These are phyloP conservation scores for Tetramorium alpestre DNA, from an alignment of 1,140 invertebrate genomes.

Conservation along the genomic window DNA sequence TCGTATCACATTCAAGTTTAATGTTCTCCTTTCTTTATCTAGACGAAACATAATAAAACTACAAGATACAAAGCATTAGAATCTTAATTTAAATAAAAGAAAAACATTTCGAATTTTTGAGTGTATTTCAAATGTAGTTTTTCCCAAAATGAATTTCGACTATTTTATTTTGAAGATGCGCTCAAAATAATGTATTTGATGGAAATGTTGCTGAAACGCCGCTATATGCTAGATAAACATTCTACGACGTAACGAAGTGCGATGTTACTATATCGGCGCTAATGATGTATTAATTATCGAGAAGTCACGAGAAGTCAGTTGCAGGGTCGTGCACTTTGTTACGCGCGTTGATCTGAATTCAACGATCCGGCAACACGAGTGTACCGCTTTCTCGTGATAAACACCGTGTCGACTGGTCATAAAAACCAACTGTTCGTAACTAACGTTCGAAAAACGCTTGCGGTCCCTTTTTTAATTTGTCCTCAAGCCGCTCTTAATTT, in stretches of 20 bases:
- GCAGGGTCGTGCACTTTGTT: background rate
- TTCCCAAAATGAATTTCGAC: background rate
- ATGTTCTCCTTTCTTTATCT: background rate
- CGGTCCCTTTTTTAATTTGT: background rate
- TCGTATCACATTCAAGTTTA: background rate
- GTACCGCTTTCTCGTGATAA: conserved; percentile 50
- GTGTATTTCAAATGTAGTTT: background rate
- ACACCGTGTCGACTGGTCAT: background rate
- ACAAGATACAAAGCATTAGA: background rate
- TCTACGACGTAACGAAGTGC: background rate
- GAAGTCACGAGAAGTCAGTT: background rate
- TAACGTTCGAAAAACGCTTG: conserved; percentile 11
- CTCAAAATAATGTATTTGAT: background rate
- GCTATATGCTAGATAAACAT: background rate
- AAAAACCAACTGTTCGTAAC: conserved; percentile 25
- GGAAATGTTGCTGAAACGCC: background rate
- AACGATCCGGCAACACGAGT: conserved; percentile 30
- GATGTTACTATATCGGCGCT: background rate
- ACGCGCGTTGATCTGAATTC: conserved; percentile 20
- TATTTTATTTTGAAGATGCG: background rate
- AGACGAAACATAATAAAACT: background rate
- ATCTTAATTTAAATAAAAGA: background rate
- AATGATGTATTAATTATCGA: conserved; percentile 42
- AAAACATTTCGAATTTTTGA: background rate
- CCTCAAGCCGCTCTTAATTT: background rate